Evolutionary conservation across 2,888 invertebrate species (phyloP), one percentile per base, ranked within the genome.

Genomic region (Acanthosepion esculentum): DNA sequence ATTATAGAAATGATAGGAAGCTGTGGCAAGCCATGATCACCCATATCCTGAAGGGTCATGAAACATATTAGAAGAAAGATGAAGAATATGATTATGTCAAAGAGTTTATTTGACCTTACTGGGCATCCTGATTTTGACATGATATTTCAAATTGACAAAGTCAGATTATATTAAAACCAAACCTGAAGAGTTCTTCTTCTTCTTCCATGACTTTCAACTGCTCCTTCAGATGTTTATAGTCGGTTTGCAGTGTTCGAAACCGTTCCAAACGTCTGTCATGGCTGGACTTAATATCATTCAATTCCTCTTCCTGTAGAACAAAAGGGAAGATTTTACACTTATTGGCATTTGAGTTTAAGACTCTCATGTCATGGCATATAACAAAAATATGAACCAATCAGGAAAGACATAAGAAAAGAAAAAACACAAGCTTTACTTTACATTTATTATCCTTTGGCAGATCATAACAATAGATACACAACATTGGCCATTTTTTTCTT

Each of bases 221-320:
- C 64, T 97, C 97, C 94, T 96, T 97, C 29, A 97, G 95, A 94
- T 97, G 96, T 94, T 96, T 96, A 95, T 97, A 96, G 95, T 97
- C 96, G 48, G 96, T 96, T 95, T 97, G 97, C 15, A 97, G 95
- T 48, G 96, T 95, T 94, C 96, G 96, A 94, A 97, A 95, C 95
- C 97, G 95, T 94, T 97, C 96, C 94, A 97, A 95, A 7, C 97
- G 95, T 91, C 96, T 96, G 93, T 96, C 95, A 95, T 97, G 97
- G 50, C 97, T 97, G 94, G 95, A 95, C 94, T 96, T 96, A 94
- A 97, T 94, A 91, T 97, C 97, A 78, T 96, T 96, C 94, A 97
- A 94, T 95, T 97, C 97, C 33, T 96, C 95, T 41, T 96, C 95
- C 97, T 97, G 95, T 33, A 95, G 64, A 93, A 59, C 20, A 91